Conservation (phyloP, 2,797 vertebrate genomes). For the Catamblyrhynchus diadema region DNA sequence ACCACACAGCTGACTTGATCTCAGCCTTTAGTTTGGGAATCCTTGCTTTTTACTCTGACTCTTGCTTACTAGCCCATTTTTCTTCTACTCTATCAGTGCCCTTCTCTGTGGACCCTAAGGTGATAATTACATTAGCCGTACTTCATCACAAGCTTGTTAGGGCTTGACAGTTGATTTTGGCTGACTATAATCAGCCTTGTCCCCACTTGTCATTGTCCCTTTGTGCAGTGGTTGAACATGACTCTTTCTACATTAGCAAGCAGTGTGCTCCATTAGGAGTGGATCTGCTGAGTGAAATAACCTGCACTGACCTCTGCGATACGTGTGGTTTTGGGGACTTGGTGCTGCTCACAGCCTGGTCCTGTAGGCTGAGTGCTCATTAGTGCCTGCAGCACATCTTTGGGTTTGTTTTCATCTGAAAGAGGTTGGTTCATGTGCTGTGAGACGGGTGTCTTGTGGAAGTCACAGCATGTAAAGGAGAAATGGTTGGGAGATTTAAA, state of each 20-base stretch:
- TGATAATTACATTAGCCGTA: constrained; percentile 61
- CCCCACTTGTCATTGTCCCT: constrained; percentile 57
- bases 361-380: neutral
- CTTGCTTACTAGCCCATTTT: constrained; percentile 35
- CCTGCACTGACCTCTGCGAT: neutral
- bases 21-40: constrained; percentile 4
- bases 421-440: neutral
- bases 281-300: neutral
- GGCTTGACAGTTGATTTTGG: constrained; percentile 56
- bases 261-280: neutral
- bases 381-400: neutral
- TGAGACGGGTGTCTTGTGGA: neutral
- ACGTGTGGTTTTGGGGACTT: neutral
- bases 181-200: constrained; percentile 55
- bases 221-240: constrained; percentile 21
- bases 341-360: neutral
- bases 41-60: constrained; percentile 21
- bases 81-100: constrained; percentile 33
- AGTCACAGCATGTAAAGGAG: neutral
- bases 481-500: neutral
- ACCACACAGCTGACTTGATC: neutral
- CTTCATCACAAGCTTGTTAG: constrained; percentile 63
- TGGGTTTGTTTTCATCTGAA: neutral
- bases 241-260: neutral
- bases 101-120: constrained; percentile 41